phyloP scores from a whole-genome alignment of 2,797 vertebrate species.

The Chelonia mydas region DNA sequence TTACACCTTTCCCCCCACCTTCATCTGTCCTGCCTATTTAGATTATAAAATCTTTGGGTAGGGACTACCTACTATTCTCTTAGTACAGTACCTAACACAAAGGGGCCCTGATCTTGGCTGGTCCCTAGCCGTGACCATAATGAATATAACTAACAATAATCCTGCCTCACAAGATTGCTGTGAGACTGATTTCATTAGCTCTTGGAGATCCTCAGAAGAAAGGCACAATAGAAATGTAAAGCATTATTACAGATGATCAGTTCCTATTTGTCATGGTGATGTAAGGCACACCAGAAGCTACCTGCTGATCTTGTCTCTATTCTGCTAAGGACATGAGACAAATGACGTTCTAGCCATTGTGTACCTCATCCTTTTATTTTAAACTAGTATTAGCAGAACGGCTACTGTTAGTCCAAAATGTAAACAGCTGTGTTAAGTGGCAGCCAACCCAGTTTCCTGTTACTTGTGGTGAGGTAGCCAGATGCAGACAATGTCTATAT shows the following conservation, averaged over 20 bases:
- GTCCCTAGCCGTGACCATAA: background rate
- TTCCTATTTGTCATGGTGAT: background rate
- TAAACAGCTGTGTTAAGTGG: conserved; percentile 62
- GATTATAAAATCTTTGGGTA: background rate
- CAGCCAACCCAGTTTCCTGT: conserved; percentile 70
- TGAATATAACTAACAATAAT: conserved; percentile 15
- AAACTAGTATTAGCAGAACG: conserved; percentile 38
- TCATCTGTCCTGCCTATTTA: conserved; percentile 6
- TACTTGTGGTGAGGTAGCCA: conserved; percentile 58
- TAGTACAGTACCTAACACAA: background rate
- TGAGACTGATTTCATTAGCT: conserved; percentile 24
- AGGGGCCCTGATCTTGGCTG: background rate
- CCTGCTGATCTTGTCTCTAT: accelerated
- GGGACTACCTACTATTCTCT: background rate
- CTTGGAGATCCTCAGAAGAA: background rate
- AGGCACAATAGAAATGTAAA: background rate
- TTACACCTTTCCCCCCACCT: background rate
- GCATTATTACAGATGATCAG: conserved; percentile 15
- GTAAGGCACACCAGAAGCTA: background rate
- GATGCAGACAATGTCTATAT: conserved; percentile 54
- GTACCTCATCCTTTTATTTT: conserved; percentile 41
- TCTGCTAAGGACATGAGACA: conserved; percentile 31
- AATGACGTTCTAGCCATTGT: conserved; percentile 31
- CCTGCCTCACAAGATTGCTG: background rate
- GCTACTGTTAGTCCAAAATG: conserved; percentile 64